These are phyloP conservation scores for Barbus barbus DNA, from an alignment of 2,113 vertebrate species.

Conservation along the genomic window DNA sequence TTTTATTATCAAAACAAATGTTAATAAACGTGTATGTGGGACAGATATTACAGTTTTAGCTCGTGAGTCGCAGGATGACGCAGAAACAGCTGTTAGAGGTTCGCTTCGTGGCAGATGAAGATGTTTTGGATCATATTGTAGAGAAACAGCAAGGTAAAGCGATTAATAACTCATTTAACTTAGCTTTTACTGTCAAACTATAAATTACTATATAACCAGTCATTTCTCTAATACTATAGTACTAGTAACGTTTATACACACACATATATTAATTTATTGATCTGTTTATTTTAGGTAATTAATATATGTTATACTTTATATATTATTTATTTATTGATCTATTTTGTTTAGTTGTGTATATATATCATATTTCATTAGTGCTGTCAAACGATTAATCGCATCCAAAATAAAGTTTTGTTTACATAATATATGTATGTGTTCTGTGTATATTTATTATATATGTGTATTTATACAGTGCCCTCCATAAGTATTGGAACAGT, in stretches of 20 bases:
- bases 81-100: constrained; percentile 69
- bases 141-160: constrained; percentile 82
- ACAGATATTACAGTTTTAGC: background rate
- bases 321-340: background rate
- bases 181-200: background rate
- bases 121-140: constrained; percentile 88
- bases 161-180: background rate
- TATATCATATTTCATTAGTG: too few species aligned
- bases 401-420: too few species aligned
- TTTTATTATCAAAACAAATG: background rate
- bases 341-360: background rate
- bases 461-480: too few species aligned
- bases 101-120: constrained; percentile 86
- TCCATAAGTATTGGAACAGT: too few species aligned
- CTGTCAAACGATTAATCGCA: too few species aligned
- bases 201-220: background rate
- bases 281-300: too few species aligned
- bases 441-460: too few species aligned
- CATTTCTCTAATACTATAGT: background rate
- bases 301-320: background rate
- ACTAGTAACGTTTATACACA: background rate
- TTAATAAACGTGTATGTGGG: background rate
- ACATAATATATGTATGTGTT: too few species aligned
- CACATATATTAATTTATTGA: too few species aligned
- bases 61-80: background rate